Conservation (phyloP, 1,140 invertebrate genomes). For the Arctopsyche grandis region DNA sequence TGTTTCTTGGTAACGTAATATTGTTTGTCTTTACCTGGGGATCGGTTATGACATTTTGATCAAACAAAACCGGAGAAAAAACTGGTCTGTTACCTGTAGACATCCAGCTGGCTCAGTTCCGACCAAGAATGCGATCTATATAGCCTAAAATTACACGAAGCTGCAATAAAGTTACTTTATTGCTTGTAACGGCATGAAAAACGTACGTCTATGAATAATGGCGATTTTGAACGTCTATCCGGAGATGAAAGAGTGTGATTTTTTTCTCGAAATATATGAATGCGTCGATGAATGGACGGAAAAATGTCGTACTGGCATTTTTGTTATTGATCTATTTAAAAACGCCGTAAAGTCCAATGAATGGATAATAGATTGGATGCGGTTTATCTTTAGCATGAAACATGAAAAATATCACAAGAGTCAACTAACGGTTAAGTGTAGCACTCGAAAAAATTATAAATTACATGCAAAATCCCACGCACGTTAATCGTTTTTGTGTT, state of each 20-base stretch:
- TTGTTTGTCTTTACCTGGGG: neutral
- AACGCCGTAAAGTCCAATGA: neutral
- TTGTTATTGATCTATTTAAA: neutral
- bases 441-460: too few species aligned
- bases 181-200: neutral
- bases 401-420: constrained; percentile 11
- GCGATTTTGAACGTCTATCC: too few species aligned
- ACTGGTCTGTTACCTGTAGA: neutral
- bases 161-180: neutral
- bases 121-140: neutral
- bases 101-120: neutral
- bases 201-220: neutral
- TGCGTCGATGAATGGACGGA: too few species aligned
- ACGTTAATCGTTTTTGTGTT: too few species aligned
- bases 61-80: neutral
- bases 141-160: neutral
- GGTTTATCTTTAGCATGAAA: neutral
- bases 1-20: neutral
- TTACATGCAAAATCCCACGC: too few species aligned
- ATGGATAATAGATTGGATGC: constrained; percentile 7
- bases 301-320: too few species aligned
- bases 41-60: neutral
- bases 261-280: too few species aligned
- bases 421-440: constrained; percentile 14
- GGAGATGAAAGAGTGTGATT: too few species aligned